phyloP scores from a whole-genome alignment of 2,888 invertebrate species.

The Steinernema scapterisci region DNA sequence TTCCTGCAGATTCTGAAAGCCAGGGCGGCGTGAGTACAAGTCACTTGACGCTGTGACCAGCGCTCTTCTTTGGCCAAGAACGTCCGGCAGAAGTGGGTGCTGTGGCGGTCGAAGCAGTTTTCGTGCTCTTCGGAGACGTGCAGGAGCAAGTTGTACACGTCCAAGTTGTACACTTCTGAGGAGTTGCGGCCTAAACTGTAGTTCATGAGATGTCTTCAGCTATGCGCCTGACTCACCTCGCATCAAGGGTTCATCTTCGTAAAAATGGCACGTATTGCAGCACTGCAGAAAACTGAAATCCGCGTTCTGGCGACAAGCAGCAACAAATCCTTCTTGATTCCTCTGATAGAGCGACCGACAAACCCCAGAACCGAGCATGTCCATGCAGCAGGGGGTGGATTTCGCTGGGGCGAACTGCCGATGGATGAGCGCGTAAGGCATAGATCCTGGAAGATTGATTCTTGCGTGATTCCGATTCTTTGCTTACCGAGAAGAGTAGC shows the following conservation, averaged over 20 bases:
- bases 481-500: slow-evolving; percentile 9
- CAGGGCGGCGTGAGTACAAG: slow-evolving; percentile 56
- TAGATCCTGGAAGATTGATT: slow-evolving; percentile 15
- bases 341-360: slow-evolving; percentile 48
- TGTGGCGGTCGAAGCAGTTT: slow-evolving; percentile 54
- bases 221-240: background rate
- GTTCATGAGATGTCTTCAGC: background rate
- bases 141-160: slow-evolving; percentile 52
- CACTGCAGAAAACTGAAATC: slow-evolving; percentile 62
- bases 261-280: slow-evolving; percentile 60
- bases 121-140: slow-evolving; percentile 40
- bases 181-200: slow-evolving; percentile 1
- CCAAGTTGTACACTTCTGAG: slow-evolving; percentile 52
- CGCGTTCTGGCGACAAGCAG: slow-evolving; percentile 52
- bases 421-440: slow-evolving; percentile 3
- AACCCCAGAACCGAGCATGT: slow-evolving; percentile 53
- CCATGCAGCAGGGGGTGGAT: slow-evolving; percentile 57
- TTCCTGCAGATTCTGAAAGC: slow-evolving; percentile 59
- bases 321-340: slow-evolving; percentile 53
- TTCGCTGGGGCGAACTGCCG: slow-evolving; percentile 41
- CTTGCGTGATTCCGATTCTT: background rate
- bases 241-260: slow-evolving; percentile 39
- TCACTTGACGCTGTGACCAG: slow-evolving; percentile 49
- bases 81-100: slow-evolving; percentile 47
- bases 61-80: slow-evolving; percentile 37